These are phyloP conservation scores for Isotomurus palustris DNA, from an alignment of 2,888 invertebrate genomes.

Conservation along the genomic window DNA sequence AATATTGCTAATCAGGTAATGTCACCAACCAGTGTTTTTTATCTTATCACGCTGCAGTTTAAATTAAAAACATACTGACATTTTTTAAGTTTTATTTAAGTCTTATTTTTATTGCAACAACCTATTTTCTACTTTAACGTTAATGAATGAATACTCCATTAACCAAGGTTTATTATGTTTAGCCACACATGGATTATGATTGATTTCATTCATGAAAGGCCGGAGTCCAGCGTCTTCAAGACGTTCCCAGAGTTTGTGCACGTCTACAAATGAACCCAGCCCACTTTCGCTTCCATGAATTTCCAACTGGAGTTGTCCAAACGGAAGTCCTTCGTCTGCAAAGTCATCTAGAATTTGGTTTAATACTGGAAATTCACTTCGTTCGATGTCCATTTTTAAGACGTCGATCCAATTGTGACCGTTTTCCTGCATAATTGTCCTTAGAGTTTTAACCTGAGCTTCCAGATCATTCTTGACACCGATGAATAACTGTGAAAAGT, in stretches of 20 bases:
- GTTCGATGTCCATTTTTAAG: constrained; percentile 31
- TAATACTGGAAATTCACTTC: constrained; percentile 19
- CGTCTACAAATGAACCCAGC: constrained; percentile 8
- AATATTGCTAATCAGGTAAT: too few species aligned
- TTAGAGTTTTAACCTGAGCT: background rate
- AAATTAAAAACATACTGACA: too few species aligned
- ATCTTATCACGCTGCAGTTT: too few species aligned
- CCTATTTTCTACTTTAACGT: constrained; percentile 7
- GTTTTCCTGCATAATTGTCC: constrained; percentile 7
- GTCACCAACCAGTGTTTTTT: too few species aligned
- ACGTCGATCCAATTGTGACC: constrained; percentile 25
- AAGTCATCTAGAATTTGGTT: constrained; percentile 19
- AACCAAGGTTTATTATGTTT: constrained; percentile 7
- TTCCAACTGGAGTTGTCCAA: constrained; percentile 15
- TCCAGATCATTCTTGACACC: background rate
- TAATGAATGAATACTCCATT: constrained; percentile 25
- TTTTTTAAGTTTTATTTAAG: too few species aligned
- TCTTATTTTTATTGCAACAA: too few species aligned
- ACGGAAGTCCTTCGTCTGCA: constrained; percentile 12
- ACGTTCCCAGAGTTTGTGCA: constrained; percentile 22
- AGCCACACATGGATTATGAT: constrained; percentile 11
- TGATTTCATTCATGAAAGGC: constrained; percentile 20
- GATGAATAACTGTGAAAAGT: constrained; percentile 10
- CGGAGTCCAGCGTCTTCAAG: constrained; percentile 21
- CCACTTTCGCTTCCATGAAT: constrained; percentile 18